Evolutionary conservation across 2,113 vertebrate species (phyloP).

Genomic region (Nannospalax galili): DNA sequence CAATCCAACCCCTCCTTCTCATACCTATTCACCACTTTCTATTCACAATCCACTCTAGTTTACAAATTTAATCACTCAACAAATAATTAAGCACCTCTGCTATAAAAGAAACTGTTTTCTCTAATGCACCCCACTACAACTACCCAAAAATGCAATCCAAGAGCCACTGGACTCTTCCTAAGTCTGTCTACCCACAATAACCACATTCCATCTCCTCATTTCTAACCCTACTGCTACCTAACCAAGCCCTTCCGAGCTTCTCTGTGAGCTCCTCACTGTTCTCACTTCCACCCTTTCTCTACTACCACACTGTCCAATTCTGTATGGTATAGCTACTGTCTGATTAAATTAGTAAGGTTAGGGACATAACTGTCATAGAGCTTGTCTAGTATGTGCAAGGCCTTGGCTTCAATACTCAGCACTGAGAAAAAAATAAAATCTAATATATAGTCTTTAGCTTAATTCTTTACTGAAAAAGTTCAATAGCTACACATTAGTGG

Average conservation of each 20-base stretch:
- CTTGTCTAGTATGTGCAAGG: not conserved
- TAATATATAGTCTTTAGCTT: not conserved
- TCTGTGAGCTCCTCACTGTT: not conserved
- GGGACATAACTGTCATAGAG: not conserved
- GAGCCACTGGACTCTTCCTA: too few relatives aligned
- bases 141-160: conserved; percentile 25
- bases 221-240: conserved; percentile 26
- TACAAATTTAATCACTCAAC: conserved; percentile 47
- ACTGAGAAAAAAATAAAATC: not conserved
- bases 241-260: not conserved
- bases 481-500: not conserved
- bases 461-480: conserved; percentile 23
- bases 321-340: not conserved
- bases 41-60: conserved; percentile 38
- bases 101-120: conserved; percentile 8
- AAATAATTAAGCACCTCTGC: conserved; percentile 11
- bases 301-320: not conserved
- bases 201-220: not conserved
- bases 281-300: not conserved
- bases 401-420: not conserved
- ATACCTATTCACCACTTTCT: conserved; percentile 10
- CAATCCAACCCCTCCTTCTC: conserved; percentile 21
- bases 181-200: too few relatives aligned
- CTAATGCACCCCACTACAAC: not conserved
- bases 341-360: not conserved